Conservation (phyloP, 2,797 vertebrate genomes). For the Hydrocynus forskahlii region DNA sequence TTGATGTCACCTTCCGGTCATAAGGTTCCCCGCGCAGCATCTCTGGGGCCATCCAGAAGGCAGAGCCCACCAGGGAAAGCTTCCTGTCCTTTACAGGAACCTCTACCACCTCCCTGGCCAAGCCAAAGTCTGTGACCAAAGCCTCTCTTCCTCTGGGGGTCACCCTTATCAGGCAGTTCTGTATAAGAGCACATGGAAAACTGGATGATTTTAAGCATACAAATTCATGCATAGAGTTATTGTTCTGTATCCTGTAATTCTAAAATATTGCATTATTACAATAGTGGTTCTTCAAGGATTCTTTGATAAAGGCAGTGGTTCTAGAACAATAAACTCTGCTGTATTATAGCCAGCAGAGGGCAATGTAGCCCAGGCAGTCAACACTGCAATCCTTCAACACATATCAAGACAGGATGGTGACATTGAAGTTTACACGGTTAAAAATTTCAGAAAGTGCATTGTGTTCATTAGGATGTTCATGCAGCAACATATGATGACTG, state of each 20-base stretch:
- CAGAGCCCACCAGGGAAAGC: conserved; percentile 87
- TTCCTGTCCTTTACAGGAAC: conserved; percentile 83
- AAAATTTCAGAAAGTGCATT: background rate
- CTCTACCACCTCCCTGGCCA: conserved; percentile 88
- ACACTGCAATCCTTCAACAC: background rate
- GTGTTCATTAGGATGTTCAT: background rate
- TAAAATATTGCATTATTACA: no score
- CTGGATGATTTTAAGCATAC: background rate
- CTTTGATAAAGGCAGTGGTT: no score
- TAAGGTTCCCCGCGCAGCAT: conserved; percentile 89
- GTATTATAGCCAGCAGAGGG: conserved; percentile 60
- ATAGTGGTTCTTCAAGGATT: no score
- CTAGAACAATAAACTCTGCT: background rate
- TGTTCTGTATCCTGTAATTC: background rate
- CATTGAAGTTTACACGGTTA: background rate
- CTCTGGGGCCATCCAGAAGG: conserved; percentile 92
- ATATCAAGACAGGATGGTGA: background rate
- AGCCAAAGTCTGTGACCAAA: conserved; percentile 86
- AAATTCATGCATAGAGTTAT: background rate
- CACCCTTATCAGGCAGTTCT: conserved; percentile 89
- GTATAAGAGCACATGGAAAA: conserved; percentile 22
- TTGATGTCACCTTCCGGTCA: conserved; percentile 81
- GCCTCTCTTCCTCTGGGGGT: conserved; percentile 80
- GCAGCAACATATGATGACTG: background rate
- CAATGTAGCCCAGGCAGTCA: conserved; percentile 19